Evolutionary conservation across 2,888 invertebrate genomes (phyloP).

Genomic region (Dusona sp.): DNA sequence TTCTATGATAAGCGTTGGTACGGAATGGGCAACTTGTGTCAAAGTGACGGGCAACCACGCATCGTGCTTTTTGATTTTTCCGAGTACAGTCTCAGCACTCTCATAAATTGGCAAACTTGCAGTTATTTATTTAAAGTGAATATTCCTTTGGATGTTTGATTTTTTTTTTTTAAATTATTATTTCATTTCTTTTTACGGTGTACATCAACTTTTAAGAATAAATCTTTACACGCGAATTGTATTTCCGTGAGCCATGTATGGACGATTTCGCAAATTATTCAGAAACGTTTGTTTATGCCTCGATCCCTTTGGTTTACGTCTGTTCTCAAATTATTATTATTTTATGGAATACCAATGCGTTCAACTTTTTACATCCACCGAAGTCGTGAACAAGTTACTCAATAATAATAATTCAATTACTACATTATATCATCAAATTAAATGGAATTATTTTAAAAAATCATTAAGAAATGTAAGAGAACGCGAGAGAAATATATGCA

Average conservation of each 20-base stretch:
- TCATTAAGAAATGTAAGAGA: neutral
- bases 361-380: neutral
- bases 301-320: neutral
- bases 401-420: neutral
- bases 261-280: neutral
- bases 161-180: neutral
- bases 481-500: neutral
- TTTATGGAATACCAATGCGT: neutral
- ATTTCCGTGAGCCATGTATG: neutral
- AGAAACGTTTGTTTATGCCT: neutral
- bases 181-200: neutral
- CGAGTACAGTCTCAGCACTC: conserved; percentile 11
- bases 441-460: neutral
- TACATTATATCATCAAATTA: neutral
- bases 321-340: neutral
- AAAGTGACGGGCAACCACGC: conserved; percentile 21
- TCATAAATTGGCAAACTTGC: neutral
- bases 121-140: neutral
- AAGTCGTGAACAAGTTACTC: neutral
- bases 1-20: conserved; percentile 22
- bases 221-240: neutral
- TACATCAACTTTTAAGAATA: neutral
- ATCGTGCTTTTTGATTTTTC: conserved; percentile 14
- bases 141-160: neutral
- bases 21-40: conserved; percentile 22